phyloP scores from a whole-genome alignment of 2,888 invertebrate genomes.

The Meiosimyza platycephala region DNA sequence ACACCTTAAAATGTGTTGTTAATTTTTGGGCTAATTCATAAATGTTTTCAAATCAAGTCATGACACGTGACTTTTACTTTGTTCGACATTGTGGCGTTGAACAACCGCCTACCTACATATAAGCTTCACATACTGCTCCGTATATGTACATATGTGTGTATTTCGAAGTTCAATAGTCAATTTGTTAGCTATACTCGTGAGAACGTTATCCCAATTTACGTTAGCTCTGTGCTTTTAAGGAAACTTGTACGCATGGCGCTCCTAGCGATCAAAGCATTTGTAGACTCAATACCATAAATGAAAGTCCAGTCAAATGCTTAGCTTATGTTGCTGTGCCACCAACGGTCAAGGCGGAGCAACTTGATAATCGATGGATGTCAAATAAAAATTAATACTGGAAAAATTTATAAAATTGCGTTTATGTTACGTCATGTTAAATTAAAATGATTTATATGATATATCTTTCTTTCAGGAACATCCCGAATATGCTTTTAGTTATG shows the following conservation, averaged over 20 bases:
- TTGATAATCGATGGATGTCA: not conserved
- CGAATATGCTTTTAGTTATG: slow-evolving; percentile 72
- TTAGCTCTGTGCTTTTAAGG: not conserved
- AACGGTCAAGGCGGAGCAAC: not conserved
- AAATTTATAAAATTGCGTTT: too few species aligned
- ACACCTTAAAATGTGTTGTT: too few species aligned
- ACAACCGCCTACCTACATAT: too few species aligned
- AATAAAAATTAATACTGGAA: not conserved
- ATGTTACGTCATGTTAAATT: not conserved
- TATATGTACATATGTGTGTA: too few species aligned
- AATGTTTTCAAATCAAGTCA: too few species aligned
- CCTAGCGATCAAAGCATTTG: not conserved
- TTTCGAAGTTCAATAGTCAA: too few species aligned
- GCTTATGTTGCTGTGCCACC: not conserved
- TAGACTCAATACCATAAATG: too few species aligned
- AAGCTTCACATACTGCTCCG: too few species aligned
- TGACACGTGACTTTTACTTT: too few species aligned
- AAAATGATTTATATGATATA: slow-evolving; percentile 9
- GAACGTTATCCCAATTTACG: not conserved
- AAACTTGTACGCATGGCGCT: not conserved
- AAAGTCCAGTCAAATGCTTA: too few species aligned
- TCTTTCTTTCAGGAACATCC: slow-evolving; percentile 66
- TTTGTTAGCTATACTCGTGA: not conserved
- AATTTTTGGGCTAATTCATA: too few species aligned
- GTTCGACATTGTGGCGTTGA: too few species aligned